Evolutionary conservation across 2,113 vertebrate species (phyloP).

Genomic region (Charina bottae): DNA sequence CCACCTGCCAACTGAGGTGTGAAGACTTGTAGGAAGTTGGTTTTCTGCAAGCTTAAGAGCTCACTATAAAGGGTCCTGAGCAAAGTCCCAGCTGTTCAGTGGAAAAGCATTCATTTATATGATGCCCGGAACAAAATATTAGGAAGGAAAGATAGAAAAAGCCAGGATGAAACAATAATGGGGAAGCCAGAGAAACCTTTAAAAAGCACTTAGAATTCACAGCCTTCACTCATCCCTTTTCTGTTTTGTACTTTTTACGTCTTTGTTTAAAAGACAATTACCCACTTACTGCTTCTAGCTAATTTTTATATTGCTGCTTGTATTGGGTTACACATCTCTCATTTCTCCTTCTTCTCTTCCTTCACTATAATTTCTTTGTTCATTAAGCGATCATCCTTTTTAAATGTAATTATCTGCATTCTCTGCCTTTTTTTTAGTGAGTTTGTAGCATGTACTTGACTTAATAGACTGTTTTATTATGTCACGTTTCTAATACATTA

Average conservation of each 20-base stretch:
- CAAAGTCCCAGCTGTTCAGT: background rate
- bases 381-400: constrained; percentile 26
- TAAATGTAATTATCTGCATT: constrained; percentile 30
- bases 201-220: constrained; percentile 35
- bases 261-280: constrained; percentile 39
- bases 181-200: background rate
- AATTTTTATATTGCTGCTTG: constrained; percentile 40
- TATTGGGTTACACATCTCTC: constrained; percentile 15
- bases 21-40: background rate
- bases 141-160: constrained; percentile 25
- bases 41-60: constrained; percentile 8
- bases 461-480: constrained; percentile 31
- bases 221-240: constrained; percentile 1
- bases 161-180: constrained; percentile 29
- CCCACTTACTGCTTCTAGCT: constrained; percentile 37
- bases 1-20: background rate
- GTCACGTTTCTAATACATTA: constrained; percentile 3
- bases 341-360: constrained; percentile 11
- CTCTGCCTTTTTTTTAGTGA: background rate
- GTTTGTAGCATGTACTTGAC: constrained; percentile 4
- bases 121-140: constrained; percentile 26
- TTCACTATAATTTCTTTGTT: constrained; percentile 29
- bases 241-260: constrained; percentile 8
- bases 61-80: background rate
- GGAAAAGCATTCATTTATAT: constrained; percentile 22